Evolutionary conservation across 2,888 invertebrate genomes (phyloP).

Genomic region (Yponomeuta plumbellus): DNA sequence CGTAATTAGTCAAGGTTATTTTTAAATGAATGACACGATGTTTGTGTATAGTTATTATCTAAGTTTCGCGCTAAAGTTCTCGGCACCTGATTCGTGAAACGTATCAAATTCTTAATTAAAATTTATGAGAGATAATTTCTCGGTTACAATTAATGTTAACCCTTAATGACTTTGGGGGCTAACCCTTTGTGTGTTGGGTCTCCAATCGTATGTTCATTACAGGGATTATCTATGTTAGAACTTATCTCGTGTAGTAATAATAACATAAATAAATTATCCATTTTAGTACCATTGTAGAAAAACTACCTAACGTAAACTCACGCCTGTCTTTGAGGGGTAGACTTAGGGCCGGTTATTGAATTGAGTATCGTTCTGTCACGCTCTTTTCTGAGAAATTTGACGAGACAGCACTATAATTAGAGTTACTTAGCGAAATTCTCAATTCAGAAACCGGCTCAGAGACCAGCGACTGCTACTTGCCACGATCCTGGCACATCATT

Average conservation of each 20-base stretch:
- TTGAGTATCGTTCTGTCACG: no score
- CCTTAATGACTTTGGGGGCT: constrained; percentile 40
- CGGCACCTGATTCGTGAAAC: constrained; percentile 18
- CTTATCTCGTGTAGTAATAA: neutral
- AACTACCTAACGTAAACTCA: no score
- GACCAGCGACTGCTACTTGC: no score
- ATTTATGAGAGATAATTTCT: constrained; percentile 52
- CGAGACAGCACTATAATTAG: no score
- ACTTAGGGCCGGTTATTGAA: no score
- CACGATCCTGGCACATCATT: no score
- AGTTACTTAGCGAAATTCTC: no score
- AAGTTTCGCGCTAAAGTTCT: neutral
- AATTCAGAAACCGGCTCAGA: no score
- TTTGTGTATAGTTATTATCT: neutral
- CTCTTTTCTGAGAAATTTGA: no score
- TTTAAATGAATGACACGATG: neutral
- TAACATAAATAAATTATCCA: neutral
- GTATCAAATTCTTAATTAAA: constrained; percentile 63
- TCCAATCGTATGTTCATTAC: constrained; percentile 25
- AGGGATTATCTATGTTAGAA: neutral
- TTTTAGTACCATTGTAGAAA: no score
- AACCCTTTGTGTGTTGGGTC: constrained; percentile 37
- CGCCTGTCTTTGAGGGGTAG: no score
- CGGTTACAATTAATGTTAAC: constrained; percentile 43
- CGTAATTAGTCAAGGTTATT: neutral